These are phyloP conservation scores for Procavia capensis DNA, from an alignment of 2,113 vertebrate species.

Conservation along the genomic window DNA sequence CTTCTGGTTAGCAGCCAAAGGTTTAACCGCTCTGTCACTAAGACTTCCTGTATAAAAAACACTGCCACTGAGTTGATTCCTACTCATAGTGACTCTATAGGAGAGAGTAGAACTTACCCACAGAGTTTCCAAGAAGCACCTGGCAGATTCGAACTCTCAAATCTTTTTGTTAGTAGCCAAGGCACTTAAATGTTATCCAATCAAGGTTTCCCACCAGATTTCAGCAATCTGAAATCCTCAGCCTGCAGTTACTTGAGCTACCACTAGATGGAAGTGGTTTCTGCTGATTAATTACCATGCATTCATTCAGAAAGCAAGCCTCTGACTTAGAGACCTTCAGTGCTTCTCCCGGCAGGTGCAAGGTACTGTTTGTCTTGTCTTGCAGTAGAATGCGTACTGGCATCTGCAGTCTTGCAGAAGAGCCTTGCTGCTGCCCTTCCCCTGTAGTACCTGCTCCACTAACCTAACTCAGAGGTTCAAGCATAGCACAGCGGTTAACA, in stretches of 20 bases:
- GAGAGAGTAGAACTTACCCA: too few relatives aligned
- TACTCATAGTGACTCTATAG: too few relatives aligned
- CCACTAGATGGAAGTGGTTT: conserved; percentile 31
- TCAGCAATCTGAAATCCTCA: too few relatives aligned
- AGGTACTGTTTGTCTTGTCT: background rate
- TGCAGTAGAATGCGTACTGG: accelerated
- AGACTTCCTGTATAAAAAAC: too few relatives aligned
- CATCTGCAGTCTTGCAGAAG: background rate
- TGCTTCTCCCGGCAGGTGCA: background rate
- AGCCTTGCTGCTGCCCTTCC: background rate
- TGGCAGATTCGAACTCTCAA: too few relatives aligned
- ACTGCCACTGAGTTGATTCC: too few relatives aligned
- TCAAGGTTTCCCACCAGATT: too few relatives aligned
- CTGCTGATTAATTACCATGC: background rate
- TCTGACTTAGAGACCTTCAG: accelerated
- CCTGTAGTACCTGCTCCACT: background rate
- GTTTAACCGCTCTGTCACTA: too few relatives aligned
- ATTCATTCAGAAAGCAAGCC: accelerated
- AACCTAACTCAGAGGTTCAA: background rate
- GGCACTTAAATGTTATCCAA: too few relatives aligned
- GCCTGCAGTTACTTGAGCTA: background rate
- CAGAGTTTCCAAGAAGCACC: too few relatives aligned
- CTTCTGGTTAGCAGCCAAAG: too few relatives aligned
- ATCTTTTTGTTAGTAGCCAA: too few relatives aligned
- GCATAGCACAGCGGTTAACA: background rate